phyloP scores from a whole-genome alignment of 2,113 vertebrate genomes.

The Redunca redunca region DNA sequence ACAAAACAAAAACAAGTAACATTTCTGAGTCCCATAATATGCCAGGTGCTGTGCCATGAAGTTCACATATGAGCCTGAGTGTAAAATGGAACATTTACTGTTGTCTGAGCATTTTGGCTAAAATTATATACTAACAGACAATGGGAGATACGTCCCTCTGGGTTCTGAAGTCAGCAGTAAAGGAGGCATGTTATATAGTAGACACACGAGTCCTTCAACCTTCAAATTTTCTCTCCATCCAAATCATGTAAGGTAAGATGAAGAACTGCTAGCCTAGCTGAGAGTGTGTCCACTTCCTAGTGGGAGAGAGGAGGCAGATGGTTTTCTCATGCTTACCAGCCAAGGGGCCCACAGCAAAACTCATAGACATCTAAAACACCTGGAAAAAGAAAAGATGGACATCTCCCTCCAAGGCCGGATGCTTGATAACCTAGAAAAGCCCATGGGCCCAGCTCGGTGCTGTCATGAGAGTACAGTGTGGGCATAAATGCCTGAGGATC shows the following conservation, averaged over 20 bases:
- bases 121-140: neutral
- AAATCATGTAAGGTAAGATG: neutral
- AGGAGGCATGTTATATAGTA: neutral
- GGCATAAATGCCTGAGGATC: neutral
- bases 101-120: neutral
- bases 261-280: neutral
- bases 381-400: neutral
- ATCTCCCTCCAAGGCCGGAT: neutral
- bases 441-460: fast-evolving
- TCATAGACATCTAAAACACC: neutral
- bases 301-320: neutral
- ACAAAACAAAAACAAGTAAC: neutral
- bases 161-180: neutral
- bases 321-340: neutral
- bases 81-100: neutral
- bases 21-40: neutral
- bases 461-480: neutral
- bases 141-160: neutral
- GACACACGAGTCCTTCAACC: neutral
- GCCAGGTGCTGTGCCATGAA: neutral
- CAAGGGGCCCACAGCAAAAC: neutral
- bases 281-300: neutral
- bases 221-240: neutral
- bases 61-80: neutral
- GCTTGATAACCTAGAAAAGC: neutral